Base-by-base conservation (phyloP, 2,797 vertebrate species). In the Brachyrhaphis roseni region DNA sequence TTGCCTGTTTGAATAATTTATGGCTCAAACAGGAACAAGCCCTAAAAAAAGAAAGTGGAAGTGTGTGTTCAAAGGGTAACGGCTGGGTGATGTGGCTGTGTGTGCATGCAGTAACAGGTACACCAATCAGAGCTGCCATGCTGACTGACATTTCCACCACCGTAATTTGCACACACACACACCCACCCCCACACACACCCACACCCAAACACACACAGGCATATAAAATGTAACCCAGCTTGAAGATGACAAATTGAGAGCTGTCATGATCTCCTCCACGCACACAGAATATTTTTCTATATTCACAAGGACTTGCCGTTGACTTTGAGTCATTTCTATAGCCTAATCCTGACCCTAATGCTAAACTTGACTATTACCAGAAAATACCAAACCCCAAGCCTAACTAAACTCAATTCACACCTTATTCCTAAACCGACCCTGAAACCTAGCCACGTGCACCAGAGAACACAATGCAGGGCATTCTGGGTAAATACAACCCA, bases 1-100 rank as follows among this genome's bases (percentile, higher is more conserved):
- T 55, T 5, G 8, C 3, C 36, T 78, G 72, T 57, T 57, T 57
- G 26, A 57, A 57, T 57, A 66, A 90, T 89, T 81, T 59, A 89
- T 84, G 6, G 36, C 28, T 77, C 1, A 20, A 62, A 77, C 53
- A 76, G 77, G 23, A 84, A 41, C n/a, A 28, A 57, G 53, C 53
- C 53, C 10, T 57, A 57, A 57, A 57, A 57, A 55, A 57, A 28
- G 53, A n/a, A 57, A 57, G 26, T 13, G 53, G 12, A 57, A 57
- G 53, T 57, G 26, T 57, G 10, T 57, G 53, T 57, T 57, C 53
- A 57, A 57, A 57, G 53, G 53, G 53, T n/a, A 57, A 57, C 10
- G n/a, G 11, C 1, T 1, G 53, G n/a, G 28, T 57, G 53, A 57
- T 57, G 5, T 28, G 53, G n/a, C 20, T 57, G 53, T 57, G 53